Conservation (phyloP, 2,888 invertebrate species). For the Erynnis tages region DNA sequence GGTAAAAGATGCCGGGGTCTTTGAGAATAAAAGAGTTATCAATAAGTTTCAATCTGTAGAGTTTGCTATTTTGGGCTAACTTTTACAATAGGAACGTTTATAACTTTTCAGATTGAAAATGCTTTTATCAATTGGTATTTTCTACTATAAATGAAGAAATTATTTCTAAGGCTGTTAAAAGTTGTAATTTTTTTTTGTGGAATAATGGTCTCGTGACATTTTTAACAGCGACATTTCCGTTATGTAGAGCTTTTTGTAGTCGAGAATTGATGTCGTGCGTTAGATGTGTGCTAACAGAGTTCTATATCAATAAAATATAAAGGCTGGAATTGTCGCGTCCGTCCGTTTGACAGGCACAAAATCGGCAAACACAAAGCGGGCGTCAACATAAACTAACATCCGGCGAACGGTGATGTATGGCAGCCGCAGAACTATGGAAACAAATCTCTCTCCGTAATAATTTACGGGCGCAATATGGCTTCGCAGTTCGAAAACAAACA, state of each 20-base stretch:
- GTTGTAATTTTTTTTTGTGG: neutral
- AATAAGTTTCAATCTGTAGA: slow-evolving; percentile 62
- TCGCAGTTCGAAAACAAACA: slow-evolving; percentile 68
- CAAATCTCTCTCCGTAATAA: slow-evolving; percentile 76
- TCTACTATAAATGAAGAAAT: neutral
- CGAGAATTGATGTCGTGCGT: slow-evolving; percentile 22
- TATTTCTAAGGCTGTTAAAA: neutral
- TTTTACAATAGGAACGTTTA: slow-evolving; percentile 1
- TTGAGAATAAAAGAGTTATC: slow-evolving; percentile 70
- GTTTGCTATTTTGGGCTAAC: neutral
- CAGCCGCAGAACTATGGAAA: slow-evolving; percentile 77
- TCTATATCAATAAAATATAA: slow-evolving; percentile 43
- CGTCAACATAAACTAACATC: slow-evolving; percentile 77
- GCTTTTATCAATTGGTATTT: neutral
- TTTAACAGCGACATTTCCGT: slow-evolving; percentile 9
- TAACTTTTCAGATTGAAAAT: neutral
- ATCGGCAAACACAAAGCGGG: slow-evolving; percentile 67
- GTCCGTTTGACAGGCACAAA: slow-evolving; percentile 60
- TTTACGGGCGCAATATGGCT: slow-evolving; percentile 75
- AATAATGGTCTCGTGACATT: slow-evolving; percentile 8
- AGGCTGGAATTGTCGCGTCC: slow-evolving; percentile 49
- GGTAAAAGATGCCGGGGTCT: slow-evolving; percentile 69
- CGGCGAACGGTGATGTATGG: slow-evolving; percentile 75
- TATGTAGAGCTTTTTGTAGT: slow-evolving; percentile 5
- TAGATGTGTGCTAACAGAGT: slow-evolving; percentile 36